A percentile compares a stretch with the other conserved stretches of the same genome.
phyloP scores from a whole-genome alignment of 2,113 vertebrate species.

The Orientallactaga bullata region DNA sequence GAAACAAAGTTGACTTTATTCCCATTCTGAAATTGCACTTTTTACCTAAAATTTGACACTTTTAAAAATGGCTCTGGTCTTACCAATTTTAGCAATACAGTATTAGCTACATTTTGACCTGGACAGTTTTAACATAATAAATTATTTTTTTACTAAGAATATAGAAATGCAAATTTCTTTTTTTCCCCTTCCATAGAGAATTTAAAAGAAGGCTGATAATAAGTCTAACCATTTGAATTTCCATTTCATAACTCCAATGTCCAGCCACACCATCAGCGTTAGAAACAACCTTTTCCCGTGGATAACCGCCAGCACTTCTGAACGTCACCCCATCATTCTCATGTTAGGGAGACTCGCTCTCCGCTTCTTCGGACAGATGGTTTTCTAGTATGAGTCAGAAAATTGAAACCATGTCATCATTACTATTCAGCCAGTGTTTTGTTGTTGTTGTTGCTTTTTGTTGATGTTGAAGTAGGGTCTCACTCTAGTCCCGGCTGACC shows the following conservation, averaged over 20 bases:
- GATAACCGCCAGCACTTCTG: neutral
- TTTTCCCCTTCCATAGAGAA: neutral
- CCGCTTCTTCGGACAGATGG: neutral
- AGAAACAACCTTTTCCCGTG: neutral
- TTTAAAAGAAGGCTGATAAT: neutral
- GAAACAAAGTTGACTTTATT: neutral
- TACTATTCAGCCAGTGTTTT: neutral
- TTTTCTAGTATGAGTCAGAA: conserved; percentile 58
- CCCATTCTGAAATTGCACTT: neutral
- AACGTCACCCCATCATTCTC: neutral
- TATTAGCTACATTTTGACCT: neutral
- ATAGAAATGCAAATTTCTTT: neutral
- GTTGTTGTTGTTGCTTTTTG: no score
- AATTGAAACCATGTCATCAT: conserved; percentile 46
- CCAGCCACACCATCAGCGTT: neutral
- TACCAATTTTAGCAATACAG: neutral
- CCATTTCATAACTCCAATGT: conserved; percentile 8
- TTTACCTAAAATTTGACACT: neutral
- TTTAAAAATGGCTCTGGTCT: neutral
- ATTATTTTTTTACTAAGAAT: neutral
- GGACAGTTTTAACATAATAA: conserved; percentile 34
- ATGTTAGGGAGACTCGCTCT: conserved; percentile 37
- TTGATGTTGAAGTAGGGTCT: no score
- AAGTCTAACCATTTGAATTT: conserved; percentile 15
- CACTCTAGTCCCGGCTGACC: no score